phyloP scores from a whole-genome alignment of 2,797 vertebrate genomes.

The Acipenser ruthenus region DNA sequence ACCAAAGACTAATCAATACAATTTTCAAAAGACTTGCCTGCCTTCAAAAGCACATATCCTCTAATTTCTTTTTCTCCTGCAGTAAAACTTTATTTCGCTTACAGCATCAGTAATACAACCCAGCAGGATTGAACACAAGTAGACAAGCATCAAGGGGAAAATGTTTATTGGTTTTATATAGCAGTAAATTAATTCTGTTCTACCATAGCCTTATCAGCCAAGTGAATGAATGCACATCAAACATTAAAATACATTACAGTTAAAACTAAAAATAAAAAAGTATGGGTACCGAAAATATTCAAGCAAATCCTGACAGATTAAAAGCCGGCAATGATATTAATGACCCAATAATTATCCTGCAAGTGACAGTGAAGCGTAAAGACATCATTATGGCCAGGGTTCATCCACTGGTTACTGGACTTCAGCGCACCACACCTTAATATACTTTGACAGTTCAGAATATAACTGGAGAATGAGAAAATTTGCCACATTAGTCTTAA shows the following conservation, averaged over 20 bases:
- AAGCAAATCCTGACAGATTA: constrained; percentile 24
- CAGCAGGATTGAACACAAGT: no score
- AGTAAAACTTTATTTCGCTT: no score
- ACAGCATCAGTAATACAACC: no score
- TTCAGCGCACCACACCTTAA: constrained; percentile 63
- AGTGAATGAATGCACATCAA: no score
- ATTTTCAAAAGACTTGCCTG: background rate
- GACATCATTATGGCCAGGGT: constrained; percentile 51
- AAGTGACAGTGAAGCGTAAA: constrained; percentile 61
- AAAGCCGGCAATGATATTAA: constrained; percentile 73
- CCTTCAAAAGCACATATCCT: no score
- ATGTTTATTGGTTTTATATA: no score
- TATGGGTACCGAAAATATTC: background rate
- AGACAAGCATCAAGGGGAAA: no score
- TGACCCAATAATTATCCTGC: constrained; percentile 58
- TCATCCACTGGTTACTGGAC: constrained; percentile 63
- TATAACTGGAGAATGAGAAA: constrained; percentile 47
- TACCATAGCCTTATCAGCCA: no score
- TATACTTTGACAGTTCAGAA: constrained; percentile 64
- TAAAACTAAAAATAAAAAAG: no score
- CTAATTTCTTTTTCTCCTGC: no score
- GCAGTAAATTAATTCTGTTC: no score
- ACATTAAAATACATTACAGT: no score
- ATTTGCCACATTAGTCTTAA: constrained; percentile 39
- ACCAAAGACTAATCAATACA: background rate